Evolutionary conservation across 2,888 invertebrate genomes (phyloP), one percentile per base, ranked within the genome.

Genomic region (Pomacea canaliculata): DNA sequence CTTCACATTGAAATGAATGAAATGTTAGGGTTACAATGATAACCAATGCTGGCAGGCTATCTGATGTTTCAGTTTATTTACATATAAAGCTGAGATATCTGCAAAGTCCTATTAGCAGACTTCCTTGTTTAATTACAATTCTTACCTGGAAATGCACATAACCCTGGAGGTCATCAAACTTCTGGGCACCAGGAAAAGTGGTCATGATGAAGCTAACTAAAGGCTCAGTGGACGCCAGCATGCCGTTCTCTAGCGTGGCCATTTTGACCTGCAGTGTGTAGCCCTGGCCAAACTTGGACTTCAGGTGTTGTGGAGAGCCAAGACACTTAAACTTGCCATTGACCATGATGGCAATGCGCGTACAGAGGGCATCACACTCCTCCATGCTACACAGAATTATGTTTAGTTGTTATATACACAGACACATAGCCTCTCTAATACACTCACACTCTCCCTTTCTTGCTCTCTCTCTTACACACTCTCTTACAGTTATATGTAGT

Each of bases 151-250:
- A 71, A 60, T 77, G 79, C 18, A 87, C 79, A 72, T 83, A 82
- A 79, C 90, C 91, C 85, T 91, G 94, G 93, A 95, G 95, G 84
- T 94, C 93, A 81, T 95, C 95, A 74, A 94, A 94, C 8, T 95
- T 91, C 1, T 92, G 92, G 80, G 94, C 93, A n/a, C 89, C 89
- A 5, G 92, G 90, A 84, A 94, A 93, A 51, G 91, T 91, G 2
- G n/a, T 56, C 19, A 19, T 13, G 46, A 70, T 91, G 59, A 92
- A 91, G 8, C 82, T 67, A 56, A 82, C 78, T 10, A 88, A 74
- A 13, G 82, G 82, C 23, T 80, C 76, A 13, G 82, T 78, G 51
- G 82, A 73, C 7, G 81, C 68, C 18, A 66, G n/a, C 1, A 8
- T 10, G 16, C 71, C 75, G 37, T 71, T 73, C 12, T 37, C n/a